These are phyloP conservation scores for Sanderia malayensis DNA, from an alignment of 30 jellyfish, hydroid and myxozoan genomes.

Conservation along the genomic window DNA sequence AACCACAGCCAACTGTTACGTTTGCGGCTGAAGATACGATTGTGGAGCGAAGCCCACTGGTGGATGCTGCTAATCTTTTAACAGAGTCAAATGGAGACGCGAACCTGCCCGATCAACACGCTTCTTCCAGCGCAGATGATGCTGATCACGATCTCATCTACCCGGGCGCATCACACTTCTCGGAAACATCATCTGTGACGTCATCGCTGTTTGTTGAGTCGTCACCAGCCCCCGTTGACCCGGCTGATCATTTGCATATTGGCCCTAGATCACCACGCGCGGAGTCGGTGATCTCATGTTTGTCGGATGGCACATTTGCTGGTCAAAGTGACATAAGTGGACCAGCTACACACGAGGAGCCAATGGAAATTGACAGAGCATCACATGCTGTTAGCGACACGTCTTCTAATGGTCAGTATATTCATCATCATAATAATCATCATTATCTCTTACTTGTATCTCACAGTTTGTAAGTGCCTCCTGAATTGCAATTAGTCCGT, in stretches of 20 bases:
- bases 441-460: too few species aligned
- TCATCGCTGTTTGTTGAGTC: conserved; percentile 90
- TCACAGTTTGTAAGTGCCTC: too few species aligned
- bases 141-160: conserved; percentile 57
- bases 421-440: too few species aligned
- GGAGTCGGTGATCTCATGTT: conserved; percentile 79
- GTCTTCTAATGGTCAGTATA: conserved; percentile 79
- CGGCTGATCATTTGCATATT: conserved; percentile 43
- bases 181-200: conserved; percentile 89
- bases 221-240: conserved; percentile 72
- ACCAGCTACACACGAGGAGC: conserved; percentile 63
- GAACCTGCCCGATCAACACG: conserved; percentile 18
- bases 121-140: conserved; percentile 40
- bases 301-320: conserved; percentile 90
- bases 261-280: conserved; percentile 89
- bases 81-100: conserved; percentile 44
- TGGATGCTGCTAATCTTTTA: conserved; percentile 42
- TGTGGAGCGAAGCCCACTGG: conserved; percentile 56
- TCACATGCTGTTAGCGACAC: conserved; percentile 84
- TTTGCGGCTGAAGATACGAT: conserved; percentile 61
- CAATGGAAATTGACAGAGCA: conserved; percentile 91
- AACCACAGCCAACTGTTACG: conserved; percentile 54
- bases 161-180: conserved; percentile 73
- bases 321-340: conserved; percentile 95
- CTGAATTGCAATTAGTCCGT: too few species aligned